These are phyloP conservation scores for Anas bahamensis DNA, from an alignment of 2,797 vertebrate genomes.

Conservation along the genomic window DNA sequence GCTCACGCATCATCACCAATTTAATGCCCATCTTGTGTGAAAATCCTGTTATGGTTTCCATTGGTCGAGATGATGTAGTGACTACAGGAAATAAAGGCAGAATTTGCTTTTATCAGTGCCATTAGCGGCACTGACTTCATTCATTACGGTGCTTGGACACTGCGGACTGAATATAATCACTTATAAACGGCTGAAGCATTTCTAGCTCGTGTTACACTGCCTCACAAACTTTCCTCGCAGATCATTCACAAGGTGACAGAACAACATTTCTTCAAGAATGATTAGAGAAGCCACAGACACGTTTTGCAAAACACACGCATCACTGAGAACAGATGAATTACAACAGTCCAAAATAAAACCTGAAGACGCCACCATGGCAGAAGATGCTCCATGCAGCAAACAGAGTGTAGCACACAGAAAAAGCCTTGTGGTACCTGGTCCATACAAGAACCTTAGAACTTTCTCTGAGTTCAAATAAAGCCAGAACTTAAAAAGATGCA, in stretches of 20 bases:
- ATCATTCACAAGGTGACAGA: not conserved
- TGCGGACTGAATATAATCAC: not conserved
- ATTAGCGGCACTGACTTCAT: accelerated
- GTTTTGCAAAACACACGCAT: not conserved
- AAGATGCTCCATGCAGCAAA: not conserved
- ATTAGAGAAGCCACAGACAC: not conserved
- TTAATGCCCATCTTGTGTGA: not conserved
- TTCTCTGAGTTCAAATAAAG: not conserved
- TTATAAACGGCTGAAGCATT: accelerated
- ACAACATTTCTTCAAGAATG: not conserved
- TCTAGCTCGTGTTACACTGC: too few species aligned
- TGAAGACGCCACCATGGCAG: not conserved
- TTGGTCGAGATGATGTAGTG: not conserved
- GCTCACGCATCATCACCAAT: not conserved
- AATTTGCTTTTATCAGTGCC: accelerated
- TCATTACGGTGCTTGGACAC: accelerated
- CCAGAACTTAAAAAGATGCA: not conserved
- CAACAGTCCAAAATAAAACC: not conserved
- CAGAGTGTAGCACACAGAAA: not conserved
- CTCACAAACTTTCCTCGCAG: not conserved
- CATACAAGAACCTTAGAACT: not conserved
- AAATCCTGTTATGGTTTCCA: not conserved
- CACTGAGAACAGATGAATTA: not conserved
- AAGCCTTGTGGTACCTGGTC: not conserved
- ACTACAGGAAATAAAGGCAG: not conserved